These are phyloP conservation scores for Cataglyphis rosenhaueri DNA, from an alignment of 2,888 invertebrate genomes.

Conservation along the genomic window DNA sequence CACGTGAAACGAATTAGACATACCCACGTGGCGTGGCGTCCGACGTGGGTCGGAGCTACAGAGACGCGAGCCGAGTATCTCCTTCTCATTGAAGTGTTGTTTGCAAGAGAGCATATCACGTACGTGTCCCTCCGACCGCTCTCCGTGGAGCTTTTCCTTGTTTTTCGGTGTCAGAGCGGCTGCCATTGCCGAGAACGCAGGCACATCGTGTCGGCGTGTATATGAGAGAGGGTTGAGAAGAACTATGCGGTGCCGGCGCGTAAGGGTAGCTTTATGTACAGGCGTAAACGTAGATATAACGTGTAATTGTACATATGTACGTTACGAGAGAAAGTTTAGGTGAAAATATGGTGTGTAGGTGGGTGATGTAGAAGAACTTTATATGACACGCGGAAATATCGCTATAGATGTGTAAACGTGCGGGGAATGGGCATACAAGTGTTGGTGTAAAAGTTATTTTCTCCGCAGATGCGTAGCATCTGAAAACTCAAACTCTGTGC, in stretches of 20 bases:
- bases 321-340: constrained; percentile 18
- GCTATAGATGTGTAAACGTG: constrained; percentile 5
- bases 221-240: constrained; percentile 38
- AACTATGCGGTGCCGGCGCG: constrained; percentile 5
- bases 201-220: constrained; percentile 36
- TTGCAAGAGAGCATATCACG: constrained; percentile 64
- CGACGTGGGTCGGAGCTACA: constrained; percentile 41
- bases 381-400: neutral
- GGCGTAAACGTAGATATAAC: constrained; percentile 58
- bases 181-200: constrained; percentile 59
- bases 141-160: constrained; percentile 60
- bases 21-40: constrained; percentile 54
- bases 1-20: constrained; percentile 52
- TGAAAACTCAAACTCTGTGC: constrained; percentile 19
- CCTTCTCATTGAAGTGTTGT: constrained; percentile 62
- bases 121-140: constrained; percentile 65
- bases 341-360: constrained; percentile 20
- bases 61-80: constrained; percentile 53
- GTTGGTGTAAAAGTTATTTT: constrained; percentile 17
- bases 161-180: constrained; percentile 59
- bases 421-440: neutral
- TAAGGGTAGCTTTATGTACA: constrained; percentile 16
- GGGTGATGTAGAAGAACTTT: neutral
- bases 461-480: constrained; percentile 13
- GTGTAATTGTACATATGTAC: constrained; percentile 47